These are phyloP conservation scores for Hephaestus fuliginosus DNA, from an alignment of 2,797 vertebrate species.

Conservation along the genomic window DNA sequence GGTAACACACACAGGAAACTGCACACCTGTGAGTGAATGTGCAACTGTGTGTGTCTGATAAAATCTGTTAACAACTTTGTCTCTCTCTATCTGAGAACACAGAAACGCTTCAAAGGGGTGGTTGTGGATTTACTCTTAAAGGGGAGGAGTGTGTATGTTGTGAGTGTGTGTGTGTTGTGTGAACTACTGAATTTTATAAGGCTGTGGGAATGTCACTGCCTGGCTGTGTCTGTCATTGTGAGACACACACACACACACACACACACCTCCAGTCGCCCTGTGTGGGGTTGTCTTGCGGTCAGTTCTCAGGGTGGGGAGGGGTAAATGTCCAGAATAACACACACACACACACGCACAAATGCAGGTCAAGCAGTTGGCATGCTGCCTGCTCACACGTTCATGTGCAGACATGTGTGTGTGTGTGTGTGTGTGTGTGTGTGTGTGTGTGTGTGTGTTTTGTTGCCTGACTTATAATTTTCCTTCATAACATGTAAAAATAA, in stretches of 20 bases:
- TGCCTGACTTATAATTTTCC: too few relatives aligned
- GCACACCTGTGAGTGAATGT: not conserved
- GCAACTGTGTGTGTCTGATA: not conserved
- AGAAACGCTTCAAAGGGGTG: slow-evolving; percentile 6
- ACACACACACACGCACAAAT: slow-evolving; percentile 20
- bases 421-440: not conserved
- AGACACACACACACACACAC: slow-evolving; percentile 38
- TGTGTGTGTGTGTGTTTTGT: too few relatives aligned
- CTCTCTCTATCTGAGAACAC: slow-evolving; percentile 1
- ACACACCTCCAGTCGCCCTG: slow-evolving; percentile 28
- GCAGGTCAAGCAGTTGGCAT: slow-evolving; percentile 29
- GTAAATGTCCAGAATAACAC: slow-evolving; percentile 11
- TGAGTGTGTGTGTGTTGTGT: slow-evolving; percentile 4
- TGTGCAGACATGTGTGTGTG: not conserved
- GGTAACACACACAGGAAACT: not conserved
- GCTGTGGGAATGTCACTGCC: slow-evolving; percentile 41
- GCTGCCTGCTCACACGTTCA: not conserved
- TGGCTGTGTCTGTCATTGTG: slow-evolving; percentile 44
- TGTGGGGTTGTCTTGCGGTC: slow-evolving; percentile 71
- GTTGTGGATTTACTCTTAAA: slow-evolving; percentile 13
- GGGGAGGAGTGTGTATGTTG: not conserved
- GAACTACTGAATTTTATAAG: not conserved
- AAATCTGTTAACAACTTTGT: slow-evolving; percentile 4
- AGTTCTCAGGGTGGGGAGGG: slow-evolving; percentile 58
- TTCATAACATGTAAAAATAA: not conserved